Base-by-base conservation (phyloP, 2,797 vertebrate species). In the Squalus acanthias region DNA sequence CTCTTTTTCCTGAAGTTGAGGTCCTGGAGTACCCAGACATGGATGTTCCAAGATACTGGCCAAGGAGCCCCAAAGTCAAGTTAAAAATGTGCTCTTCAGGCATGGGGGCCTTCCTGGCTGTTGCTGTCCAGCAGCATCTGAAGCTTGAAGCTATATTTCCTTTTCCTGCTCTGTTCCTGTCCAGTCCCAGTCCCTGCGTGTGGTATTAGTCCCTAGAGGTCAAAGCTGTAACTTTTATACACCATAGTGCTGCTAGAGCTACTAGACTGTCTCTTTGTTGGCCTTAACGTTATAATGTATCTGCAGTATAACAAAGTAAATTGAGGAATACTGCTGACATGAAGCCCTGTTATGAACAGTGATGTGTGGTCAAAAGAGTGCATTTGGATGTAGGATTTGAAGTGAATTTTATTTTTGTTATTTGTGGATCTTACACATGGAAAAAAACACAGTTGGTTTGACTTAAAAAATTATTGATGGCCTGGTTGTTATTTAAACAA, bases 371-470 rank as follows among this genome's bases (percentile, higher is more conserved):
- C 15, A 76, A 33, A 76, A 76, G 39, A 7, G 13, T 1, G 20
- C n/a, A 85, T 22, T 46, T 85, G 20, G 46, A 85, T 22, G 46
- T 85, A 50, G 82, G 46, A 22, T 85, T 46, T 85, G 7, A 85
- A 85, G 39, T 85, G 82, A 22, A 22, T 85, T 15, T 33, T 74
- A 7, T 29, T 74, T 82, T 50, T 85, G 20, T 24, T 85, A 85
- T 24, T 20, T 85, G 8, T 50, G 17, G 20, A 9, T 85, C 82
- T 85, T 24, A 85, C 82, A 85, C 46, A 50, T 85, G 82, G 82
- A 85, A 46, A 85, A 85, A 74, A 85, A 85, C 72, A 76, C 82
- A 85, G 82, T 85, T 85, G 82, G 20, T 85, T 85, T 85, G 82
- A 17, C 82, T 85, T 85, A 50, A 22, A 46, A 85, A 7, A 6